These are phyloP conservation scores for Argynnis bischoffii DNA, from an alignment of 2,888 invertebrate species.

Conservation along the genomic window DNA sequence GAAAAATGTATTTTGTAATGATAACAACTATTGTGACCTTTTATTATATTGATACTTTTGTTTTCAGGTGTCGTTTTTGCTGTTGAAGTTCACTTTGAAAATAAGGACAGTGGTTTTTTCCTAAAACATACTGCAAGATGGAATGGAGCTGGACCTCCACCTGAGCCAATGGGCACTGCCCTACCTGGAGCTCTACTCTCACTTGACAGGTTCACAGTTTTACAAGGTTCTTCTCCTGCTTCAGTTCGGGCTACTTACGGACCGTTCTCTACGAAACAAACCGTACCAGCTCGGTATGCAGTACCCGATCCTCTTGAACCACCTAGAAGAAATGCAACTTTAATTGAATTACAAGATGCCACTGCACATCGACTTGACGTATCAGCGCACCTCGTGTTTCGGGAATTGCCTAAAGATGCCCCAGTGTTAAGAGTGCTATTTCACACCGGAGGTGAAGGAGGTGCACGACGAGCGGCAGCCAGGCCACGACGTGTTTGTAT, in stretches of 20 bases:
- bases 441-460: conserved; percentile 93
- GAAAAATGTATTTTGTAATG: conserved; percentile 51
- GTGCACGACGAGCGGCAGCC: conserved; percentile 87
- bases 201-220: conserved; percentile 94
- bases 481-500: conserved; percentile 90
- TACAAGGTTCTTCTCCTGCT: conserved; percentile 94
- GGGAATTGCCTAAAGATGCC: conserved; percentile 92
- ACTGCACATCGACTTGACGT: conserved; percentile 92
- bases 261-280: conserved; percentile 97
- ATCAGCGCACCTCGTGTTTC: conserved; percentile 95
- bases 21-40: conserved; percentile 37
- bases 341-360: conserved; percentile 83
- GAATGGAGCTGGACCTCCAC: conserved; percentile 80
- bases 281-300: conserved; percentile 94
- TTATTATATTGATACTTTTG: conserved; percentile 36
- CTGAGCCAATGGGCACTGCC: conserved; percentile 72
- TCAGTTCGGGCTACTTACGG: conserved; percentile 96
- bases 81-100: conserved; percentile 95
- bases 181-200: conserved; percentile 88
- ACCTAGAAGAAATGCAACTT: conserved; percentile 80
- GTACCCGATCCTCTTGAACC: conserved; percentile 92
- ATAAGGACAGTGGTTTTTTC: conserved; percentile 95
- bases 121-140: conserved; percentile 91
- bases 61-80: conserved; percentile 85
- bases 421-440: conserved; percentile 96